Conservation (phyloP, 2,888 invertebrate genomes). For the Danaus chrysippus region DNA sequence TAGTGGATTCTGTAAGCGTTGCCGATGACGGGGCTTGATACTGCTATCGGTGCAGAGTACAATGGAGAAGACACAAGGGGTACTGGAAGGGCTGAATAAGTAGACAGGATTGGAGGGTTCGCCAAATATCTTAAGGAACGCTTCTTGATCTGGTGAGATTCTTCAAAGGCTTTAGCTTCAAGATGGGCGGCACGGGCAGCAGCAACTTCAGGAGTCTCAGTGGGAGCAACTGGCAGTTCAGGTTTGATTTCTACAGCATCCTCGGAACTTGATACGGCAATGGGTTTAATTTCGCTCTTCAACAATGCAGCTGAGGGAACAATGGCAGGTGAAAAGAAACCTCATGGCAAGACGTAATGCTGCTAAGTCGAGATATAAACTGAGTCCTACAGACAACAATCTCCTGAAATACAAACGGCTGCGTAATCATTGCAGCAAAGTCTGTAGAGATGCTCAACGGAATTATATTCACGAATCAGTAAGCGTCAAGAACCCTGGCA, state of each 20-base stretch:
- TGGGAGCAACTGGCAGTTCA: constrained; percentile 49
- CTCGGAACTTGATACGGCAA: constrained; percentile 23
- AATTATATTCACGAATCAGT: too few relatives aligned
- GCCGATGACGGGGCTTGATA: constrained; percentile 47
- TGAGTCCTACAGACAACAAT: too few relatives aligned
- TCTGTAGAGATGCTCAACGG: too few relatives aligned
- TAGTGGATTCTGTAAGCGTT: constrained; percentile 62
- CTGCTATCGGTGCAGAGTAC: constrained; percentile 49
- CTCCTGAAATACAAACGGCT: too few relatives aligned
- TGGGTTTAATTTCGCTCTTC: constrained; percentile 32
- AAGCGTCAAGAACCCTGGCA: too few relatives aligned
- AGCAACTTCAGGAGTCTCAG: constrained; percentile 63
- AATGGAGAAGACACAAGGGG: constrained; percentile 41
- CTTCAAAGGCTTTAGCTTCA: constrained; percentile 59
- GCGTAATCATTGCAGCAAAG: too few relatives aligned
- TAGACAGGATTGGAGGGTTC: constrained; percentile 47
- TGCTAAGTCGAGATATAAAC: too few relatives aligned
- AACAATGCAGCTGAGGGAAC: constrained; percentile 31
- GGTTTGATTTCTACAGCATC: constrained; percentile 33
- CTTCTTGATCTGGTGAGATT: constrained; percentile 60
- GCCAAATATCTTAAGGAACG: constrained; percentile 51
- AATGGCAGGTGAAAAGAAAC: constrained; percentile 19
- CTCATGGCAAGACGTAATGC: too few relatives aligned
- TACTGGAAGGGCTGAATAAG: constrained; percentile 47
- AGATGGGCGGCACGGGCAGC: constrained; percentile 66